Evolutionary conservation across 2,797 vertebrate genomes (phyloP).

Genomic region (Lutjanus campechanus): DNA sequence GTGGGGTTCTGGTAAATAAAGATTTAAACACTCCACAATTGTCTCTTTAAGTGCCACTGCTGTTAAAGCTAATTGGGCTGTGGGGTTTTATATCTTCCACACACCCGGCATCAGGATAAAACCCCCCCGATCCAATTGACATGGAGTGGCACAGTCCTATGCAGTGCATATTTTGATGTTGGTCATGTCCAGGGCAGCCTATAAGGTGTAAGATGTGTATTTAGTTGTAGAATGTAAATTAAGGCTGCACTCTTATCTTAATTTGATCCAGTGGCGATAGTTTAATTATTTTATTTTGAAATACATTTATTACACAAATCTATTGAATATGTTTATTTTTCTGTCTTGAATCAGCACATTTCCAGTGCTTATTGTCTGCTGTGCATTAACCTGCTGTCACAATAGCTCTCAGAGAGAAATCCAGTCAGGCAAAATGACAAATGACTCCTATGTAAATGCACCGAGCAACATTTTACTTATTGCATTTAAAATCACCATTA

Average conservation of each 20-base stretch:
- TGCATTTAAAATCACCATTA: constrained; percentile 87
- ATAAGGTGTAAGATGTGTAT: background rate
- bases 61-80: constrained; percentile 93
- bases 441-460: constrained; percentile 81
- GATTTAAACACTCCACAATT: constrained; percentile 94
- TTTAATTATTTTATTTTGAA: constrained; percentile 1
- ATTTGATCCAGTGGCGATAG: constrained; percentile 17
- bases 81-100: constrained; percentile 88
- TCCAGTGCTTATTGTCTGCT: background rate
- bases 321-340: background rate
- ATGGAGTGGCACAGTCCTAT: constrained; percentile 57
- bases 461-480: constrained; percentile 81
- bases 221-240: background rate
- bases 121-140: constrained; percentile 55
- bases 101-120: constrained; percentile 82
- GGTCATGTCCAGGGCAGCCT: constrained; percentile 24
- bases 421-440: constrained; percentile 74
- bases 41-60: constrained; percentile 93
- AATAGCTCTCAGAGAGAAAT: constrained; percentile 39
- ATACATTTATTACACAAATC: background rate
- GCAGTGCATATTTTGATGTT: constrained; percentile 47
- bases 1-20: constrained; percentile 94
- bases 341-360: constrained; percentile 14
- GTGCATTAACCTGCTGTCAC: constrained; percentile 41
- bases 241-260: background rate